Percentiles rank a stretch among this genome's conserved stretches.
Conservation (phyloP, 2,888 invertebrate genomes). For the Aproaerema taeniolella region DNA sequence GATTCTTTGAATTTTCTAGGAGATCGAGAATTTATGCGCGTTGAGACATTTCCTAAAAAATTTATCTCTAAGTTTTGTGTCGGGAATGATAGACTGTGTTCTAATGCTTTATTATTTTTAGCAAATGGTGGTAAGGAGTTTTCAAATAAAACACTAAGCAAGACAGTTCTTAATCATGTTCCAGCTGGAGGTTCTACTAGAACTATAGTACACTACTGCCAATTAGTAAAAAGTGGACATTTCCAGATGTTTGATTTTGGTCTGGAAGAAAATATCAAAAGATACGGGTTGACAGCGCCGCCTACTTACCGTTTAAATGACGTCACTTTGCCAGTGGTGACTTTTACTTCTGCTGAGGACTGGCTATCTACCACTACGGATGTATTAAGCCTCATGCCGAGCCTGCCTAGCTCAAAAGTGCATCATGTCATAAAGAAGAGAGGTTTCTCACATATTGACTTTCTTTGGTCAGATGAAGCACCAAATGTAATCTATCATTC, state of each 20-base stretch:
- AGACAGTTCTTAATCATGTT: conserved; percentile 22
- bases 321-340: conserved; percentile 29
- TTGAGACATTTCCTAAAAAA: conserved; percentile 23
- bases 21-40: conserved; percentile 26
- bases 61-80: conserved; percentile 33
- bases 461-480: conserved; percentile 36
- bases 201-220: conserved; percentile 40
- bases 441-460: conserved; percentile 41
- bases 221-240: conserved; percentile 34
- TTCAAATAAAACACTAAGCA: conserved; percentile 17
- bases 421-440: conserved; percentile 29
- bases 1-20: conserved; percentile 26
- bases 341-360: conserved; percentile 38
- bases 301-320: conserved; percentile 29
- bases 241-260: conserved; percentile 39
- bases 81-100: conserved; percentile 26
- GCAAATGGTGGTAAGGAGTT: conserved; percentile 30
- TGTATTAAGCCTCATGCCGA: conserved; percentile 25
- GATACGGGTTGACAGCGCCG: conserved; percentile 25
- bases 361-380: conserved; percentile 33
- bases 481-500: conserved; percentile 8
- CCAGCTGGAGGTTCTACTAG: conserved; percentile 37
- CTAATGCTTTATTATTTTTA: conserved; percentile 33
- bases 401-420: conserved; percentile 26
- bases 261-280: conserved; percentile 20